Base-by-base conservation (phyloP, 2,888 invertebrate genomes). In the Drosophila meridionalis region DNA sequence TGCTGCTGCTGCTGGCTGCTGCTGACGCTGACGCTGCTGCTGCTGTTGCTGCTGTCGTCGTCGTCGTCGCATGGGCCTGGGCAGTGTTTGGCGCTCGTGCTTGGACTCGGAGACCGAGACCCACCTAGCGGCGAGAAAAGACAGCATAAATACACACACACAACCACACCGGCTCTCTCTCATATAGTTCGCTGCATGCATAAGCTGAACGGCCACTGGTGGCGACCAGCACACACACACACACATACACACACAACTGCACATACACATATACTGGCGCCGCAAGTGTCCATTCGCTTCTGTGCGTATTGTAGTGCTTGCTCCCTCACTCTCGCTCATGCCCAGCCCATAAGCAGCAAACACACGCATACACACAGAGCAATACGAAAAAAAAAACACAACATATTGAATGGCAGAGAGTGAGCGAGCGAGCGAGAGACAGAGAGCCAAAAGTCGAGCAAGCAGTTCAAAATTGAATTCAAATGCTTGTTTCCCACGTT, bases 211-310 rank as follows among this genome's bases (percentile, higher is more conserved):
- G 60, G 50, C 60, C 60, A 67, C 48, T 56, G 50, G 68, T 56
- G 53, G 68, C 56, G 53, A n/a, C 40, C 53, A 34, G 34, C 63
- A 62, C 60, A 58, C 64, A 12, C 69, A 68, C 60, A 69, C 69
- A 48, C 67, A 45, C 61, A 55, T 42, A 45, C 28, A 40, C 45
- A 64, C 58, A 52, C 42, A 28, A 36, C 8, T 12, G 47, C 58
- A 65, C 53, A 55, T 47, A 60, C 50, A 42, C 57, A 65, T 30
- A 6, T 52, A 52, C 53, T 75, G 63, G 69, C 67, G 69, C 79
- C 79, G 72, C 83, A 82, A 80, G 69, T 83, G 82, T 85, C 82
- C 85, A 85, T 82, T 85, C 78, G 82, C 69, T 71, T 78, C 78
- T 81, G 83, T 85, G 73, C 73, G 78, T 82, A 67, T 71, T 60